phyloP scores from a whole-genome alignment of 2,888 invertebrate genomes.

The Laspeyria flexula region DNA sequence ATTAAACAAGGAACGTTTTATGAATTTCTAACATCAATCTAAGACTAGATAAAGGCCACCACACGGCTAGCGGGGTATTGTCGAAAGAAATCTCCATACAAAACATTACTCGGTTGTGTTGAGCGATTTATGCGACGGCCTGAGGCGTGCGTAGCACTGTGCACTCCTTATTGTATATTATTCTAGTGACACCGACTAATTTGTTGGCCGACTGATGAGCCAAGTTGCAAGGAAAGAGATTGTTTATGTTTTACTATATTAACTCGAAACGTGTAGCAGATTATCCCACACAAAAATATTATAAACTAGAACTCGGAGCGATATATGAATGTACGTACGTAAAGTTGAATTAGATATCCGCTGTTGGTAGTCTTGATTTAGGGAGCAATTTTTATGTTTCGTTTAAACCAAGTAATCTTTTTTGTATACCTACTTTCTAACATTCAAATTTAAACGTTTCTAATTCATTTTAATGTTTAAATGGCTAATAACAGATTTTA shows the following conservation, averaged over 20 bases:
- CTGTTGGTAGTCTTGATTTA: slow-evolving; percentile 9
- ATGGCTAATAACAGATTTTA: slow-evolving; percentile 54
- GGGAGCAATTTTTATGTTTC: slow-evolving; percentile 29
- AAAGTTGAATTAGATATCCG: slow-evolving; percentile 32
- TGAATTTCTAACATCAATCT: slow-evolving; percentile 81
- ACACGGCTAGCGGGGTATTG: slow-evolving; percentile 71
- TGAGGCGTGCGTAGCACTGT: slow-evolving; percentile 66
- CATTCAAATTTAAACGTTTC: slow-evolving; percentile 11
- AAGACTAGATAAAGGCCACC: slow-evolving; percentile 81
- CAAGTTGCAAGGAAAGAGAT: slow-evolving; percentile 75
- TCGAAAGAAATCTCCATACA: slow-evolving; percentile 86
- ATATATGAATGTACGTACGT: slow-evolving; percentile 19
- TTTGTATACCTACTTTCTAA: slow-evolving; percentile 10
- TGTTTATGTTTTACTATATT: slow-evolving; percentile 75
- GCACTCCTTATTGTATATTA: slow-evolving; percentile 83
- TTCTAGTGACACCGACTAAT: slow-evolving; percentile 85
- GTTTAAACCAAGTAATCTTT: slow-evolving; percentile 13
- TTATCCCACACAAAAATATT: slow-evolving; percentile 40
- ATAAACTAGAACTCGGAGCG: slow-evolving; percentile 30
- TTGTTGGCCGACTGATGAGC: slow-evolving; percentile 83
- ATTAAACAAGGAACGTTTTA: slow-evolving; percentile 61
- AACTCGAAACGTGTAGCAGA: slow-evolving; percentile 55
- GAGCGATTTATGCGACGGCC: slow-evolving; percentile 83
- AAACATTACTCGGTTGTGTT: slow-evolving; percentile 82
- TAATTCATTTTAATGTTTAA: slow-evolving; percentile 39